These are phyloP conservation scores for Fregata magnificens DNA, from an alignment of 2,113 vertebrate species.

Conservation along the genomic window DNA sequence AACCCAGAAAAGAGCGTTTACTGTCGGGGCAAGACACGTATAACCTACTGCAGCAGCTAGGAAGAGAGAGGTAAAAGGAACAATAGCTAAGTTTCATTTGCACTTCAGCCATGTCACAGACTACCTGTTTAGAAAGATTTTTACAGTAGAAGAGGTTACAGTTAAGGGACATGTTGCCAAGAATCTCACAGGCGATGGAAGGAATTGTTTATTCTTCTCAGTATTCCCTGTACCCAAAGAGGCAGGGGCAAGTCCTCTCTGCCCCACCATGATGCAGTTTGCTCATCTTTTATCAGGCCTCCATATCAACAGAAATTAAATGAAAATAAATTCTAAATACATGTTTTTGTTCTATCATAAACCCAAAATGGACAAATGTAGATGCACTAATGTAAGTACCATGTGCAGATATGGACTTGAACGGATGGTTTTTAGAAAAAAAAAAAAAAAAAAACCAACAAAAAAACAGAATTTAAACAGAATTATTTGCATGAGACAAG, in stretches of 20 bases:
- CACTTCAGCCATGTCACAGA: background rate
- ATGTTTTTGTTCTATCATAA: background rate
- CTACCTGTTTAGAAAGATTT: background rate
- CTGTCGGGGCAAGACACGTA: background rate
- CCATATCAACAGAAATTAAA: background rate
- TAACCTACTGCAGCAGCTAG: background rate
- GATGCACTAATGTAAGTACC: background rate
- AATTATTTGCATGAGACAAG: background rate
- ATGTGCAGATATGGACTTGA: background rate
- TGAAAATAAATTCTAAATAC: background rate
- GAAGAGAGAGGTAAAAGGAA: background rate
- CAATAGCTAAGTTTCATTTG: background rate
- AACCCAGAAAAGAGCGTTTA: background rate
- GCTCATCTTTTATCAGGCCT: background rate
- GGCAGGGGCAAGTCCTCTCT: background rate
- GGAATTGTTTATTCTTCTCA: background rate
- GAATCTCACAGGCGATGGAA: background rate
- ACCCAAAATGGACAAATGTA: background rate
- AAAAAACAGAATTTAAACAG: no score
- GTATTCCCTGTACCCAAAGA: background rate
- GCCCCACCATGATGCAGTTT: background rate
- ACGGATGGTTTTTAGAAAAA: background rate
- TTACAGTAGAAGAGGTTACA: background rate
- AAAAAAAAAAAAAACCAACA: background rate
- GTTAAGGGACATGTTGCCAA: background rate